Conservation (phyloP, 2,113 vertebrate species). For the Collichthys lucidus region DNA sequence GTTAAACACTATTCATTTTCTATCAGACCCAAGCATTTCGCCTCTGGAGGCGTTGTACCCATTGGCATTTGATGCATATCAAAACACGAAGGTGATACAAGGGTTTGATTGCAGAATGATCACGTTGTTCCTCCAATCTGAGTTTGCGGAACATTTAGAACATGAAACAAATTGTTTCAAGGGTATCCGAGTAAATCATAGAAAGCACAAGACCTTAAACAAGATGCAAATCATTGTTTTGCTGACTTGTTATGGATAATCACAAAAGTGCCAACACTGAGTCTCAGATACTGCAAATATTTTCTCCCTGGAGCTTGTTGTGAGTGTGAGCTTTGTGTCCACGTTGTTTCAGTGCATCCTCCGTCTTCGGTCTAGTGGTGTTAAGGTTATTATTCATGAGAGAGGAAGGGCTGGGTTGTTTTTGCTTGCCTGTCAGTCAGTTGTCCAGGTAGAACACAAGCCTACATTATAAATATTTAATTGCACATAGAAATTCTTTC, state of each 20-base stretch:
- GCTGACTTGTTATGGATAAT: neutral
- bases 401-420: neutral
- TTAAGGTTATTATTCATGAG: slow-evolving; percentile 22
- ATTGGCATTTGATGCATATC: no score
- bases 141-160: neutral
- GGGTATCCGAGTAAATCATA: neutral
- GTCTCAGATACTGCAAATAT: neutral
- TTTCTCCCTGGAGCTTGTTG: neutral
- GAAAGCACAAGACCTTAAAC: neutral
- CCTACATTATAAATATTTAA: slow-evolving; percentile 5
- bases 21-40: no score
- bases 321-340: slow-evolving; percentile 11
- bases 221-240: neutral
- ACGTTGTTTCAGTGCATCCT: neutral
- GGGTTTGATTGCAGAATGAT: no score
- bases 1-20: no score
- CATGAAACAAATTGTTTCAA: neutral
- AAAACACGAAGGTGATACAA: no score
- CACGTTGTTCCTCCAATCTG: neutral
- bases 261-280: neutral
- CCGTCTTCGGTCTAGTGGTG: neutral
- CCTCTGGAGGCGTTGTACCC: no score
- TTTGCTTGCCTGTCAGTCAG: neutral
- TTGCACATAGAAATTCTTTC: neutral
- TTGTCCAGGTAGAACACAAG: neutral